Evolutionary conservation across 2,888 invertebrate species (phyloP).

Genomic region (Aporophyla lueneburgensis): DNA sequence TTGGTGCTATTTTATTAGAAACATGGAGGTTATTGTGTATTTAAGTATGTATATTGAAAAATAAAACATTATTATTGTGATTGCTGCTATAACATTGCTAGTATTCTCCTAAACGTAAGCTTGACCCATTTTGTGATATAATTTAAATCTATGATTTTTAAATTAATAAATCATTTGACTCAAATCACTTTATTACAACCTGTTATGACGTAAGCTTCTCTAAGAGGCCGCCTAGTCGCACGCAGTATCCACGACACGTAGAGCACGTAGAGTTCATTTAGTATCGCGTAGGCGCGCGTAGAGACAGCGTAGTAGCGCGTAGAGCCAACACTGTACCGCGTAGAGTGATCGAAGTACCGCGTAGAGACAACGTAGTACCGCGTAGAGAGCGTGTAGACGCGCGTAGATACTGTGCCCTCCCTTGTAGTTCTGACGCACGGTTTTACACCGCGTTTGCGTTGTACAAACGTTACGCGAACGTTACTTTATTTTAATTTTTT

Average conservation of each 20-base stretch:
- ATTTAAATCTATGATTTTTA: background rate
- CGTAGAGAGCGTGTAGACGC: slow-evolving; percentile 2
- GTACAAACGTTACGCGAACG: background rate
- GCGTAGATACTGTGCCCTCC: background rate
- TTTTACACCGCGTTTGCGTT: background rate
- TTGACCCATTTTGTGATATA: background rate
- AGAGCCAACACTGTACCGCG: background rate
- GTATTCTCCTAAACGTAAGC: background rate
- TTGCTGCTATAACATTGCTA: background rate
- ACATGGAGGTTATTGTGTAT: background rate
- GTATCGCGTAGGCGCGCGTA: background rate
- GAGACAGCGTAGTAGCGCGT: background rate
- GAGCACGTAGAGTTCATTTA: background rate
- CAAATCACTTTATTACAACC: background rate
- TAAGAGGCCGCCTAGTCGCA: background rate
- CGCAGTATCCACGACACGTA: background rate
- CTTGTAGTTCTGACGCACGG: background rate
- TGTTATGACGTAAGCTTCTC: background rate
- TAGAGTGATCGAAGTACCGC: background rate
- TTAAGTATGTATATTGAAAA: background rate
- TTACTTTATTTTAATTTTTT: background rate
- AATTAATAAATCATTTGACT: background rate
- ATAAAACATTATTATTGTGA: background rate
- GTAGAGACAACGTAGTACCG: too few relatives aligned
- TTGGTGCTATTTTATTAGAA: background rate